A percentile compares a stretch with the other conserved stretches of the same genome.
Conservation (phyloP, 2,797 vertebrate species). For the Ctenochaetus hawaiiensis region DNA sequence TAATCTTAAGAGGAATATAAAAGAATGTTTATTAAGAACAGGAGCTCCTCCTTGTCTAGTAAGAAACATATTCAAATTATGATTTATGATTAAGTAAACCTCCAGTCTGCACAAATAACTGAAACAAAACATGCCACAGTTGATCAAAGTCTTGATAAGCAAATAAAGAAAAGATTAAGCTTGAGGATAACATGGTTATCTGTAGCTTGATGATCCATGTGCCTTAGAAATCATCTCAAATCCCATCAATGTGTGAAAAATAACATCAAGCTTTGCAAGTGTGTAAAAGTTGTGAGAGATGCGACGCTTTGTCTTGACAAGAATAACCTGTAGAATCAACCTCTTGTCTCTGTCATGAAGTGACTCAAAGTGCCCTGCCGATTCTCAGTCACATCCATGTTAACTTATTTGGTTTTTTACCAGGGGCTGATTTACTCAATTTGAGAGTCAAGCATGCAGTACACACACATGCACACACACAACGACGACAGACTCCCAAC, state of each 20-base stretch:
- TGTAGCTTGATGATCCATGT: not conserved
- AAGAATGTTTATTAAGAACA: too few relatives aligned
- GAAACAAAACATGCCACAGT: not conserved
- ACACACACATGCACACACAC: constrained; percentile 39
- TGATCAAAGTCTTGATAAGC: not conserved
- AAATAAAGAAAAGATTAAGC: not conserved
- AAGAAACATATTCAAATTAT: too few relatives aligned
- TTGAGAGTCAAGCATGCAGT: constrained; percentile 40
- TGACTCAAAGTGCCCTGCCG: not conserved
- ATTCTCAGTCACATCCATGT: constrained; percentile 9
- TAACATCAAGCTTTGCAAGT: not conserved
- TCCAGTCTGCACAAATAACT: too few relatives aligned
- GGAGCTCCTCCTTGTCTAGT: too few relatives aligned
- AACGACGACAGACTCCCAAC: constrained; percentile 61
- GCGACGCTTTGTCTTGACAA: not conserved
- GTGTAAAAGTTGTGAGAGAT: not conserved
- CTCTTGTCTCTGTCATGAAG: not conserved
- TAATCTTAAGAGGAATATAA: too few relatives aligned
- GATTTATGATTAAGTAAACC: too few relatives aligned
- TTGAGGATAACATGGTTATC: not conserved
- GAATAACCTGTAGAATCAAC: not conserved
- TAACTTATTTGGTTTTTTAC: constrained; percentile 55
- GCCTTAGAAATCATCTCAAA: constrained; percentile 10
- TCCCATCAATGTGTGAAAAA: not conserved
- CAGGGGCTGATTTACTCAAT: constrained; percentile 42